Percentiles rank a stretch among this genome's conserved stretches.
Conservation (phyloP, 2,888 invertebrate species). For the Drosophila eohydei region DNA sequence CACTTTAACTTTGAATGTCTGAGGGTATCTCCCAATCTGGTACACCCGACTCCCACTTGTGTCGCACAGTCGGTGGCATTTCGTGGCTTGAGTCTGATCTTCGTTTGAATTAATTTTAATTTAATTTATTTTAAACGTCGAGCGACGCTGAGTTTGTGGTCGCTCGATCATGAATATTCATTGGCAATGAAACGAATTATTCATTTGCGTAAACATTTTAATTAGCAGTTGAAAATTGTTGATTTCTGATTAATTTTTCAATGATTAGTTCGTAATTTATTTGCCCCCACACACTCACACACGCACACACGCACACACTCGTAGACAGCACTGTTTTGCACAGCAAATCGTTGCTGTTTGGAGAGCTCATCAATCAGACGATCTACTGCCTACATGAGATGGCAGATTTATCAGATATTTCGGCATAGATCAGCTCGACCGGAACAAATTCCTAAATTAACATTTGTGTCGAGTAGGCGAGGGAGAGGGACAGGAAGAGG, state of each 20-base stretch:
- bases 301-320: neutral
- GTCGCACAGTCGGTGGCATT: conserved; percentile 54
- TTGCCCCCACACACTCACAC: conserved; percentile 26
- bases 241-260: conserved; percentile 67
- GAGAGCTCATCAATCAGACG: conserved; percentile 59
- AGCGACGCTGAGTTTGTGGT: conserved; percentile 4
- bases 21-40: neutral
- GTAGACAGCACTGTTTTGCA: conserved; percentile 15
- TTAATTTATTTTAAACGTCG: conserved; percentile 65
- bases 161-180: conserved; percentile 67
- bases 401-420: conserved; percentile 40
- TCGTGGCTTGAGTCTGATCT: conserved; percentile 30
- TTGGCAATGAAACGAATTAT: conserved; percentile 46
- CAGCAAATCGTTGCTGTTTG: conserved; percentile 19
- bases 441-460: conserved; percentile 64
- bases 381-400: conserved; percentile 26
- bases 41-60: neutral
- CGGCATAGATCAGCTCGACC: conserved; percentile 32
- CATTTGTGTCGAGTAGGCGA: conserved; percentile 29
- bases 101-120: conserved; percentile 68
- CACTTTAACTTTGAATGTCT: no score
- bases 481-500: no score
- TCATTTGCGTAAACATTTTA: conserved; percentile 77
- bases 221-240: conserved; percentile 60
- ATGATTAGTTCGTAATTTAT: conserved; percentile 74